Conservation (phyloP, 2,797 vertebrate genomes). For the Acanthis flammea region DNA sequence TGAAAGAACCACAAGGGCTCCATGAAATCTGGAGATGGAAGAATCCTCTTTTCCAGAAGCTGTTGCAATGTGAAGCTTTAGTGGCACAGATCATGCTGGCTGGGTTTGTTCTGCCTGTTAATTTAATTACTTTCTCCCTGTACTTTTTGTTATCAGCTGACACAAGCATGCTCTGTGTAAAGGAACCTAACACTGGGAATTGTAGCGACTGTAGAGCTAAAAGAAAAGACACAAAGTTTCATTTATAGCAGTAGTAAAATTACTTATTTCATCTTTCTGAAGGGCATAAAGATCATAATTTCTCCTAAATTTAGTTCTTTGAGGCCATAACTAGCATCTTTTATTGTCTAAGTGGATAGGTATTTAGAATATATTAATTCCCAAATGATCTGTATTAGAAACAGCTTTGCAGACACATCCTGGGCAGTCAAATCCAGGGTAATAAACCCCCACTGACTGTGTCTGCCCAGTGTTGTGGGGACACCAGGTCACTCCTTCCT, state of each 20-base stretch:
- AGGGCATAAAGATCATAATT: neutral
- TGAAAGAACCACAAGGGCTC: neutral
- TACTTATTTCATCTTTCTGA: neutral
- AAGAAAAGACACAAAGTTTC: neutral
- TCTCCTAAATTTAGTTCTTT: neutral
- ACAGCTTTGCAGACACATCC: neutral
- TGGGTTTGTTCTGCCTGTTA: neutral
- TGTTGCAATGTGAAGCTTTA: neutral
- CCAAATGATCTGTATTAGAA: neutral
- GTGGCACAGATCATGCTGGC: neutral
- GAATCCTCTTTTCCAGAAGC: neutral
- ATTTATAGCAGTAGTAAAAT: neutral
- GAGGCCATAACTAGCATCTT: neutral
- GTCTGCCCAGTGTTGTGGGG: neutral
- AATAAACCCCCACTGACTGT: neutral
- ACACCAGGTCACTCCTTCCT: neutral
- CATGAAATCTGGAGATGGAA: neutral
- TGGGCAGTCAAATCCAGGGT: neutral
- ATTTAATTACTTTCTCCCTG: neutral
- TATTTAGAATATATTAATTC: neutral
- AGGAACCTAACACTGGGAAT: neutral
- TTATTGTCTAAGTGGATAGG: neutral
- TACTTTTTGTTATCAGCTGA: neutral
- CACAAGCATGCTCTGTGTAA: accelerated
- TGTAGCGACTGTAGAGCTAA: neutral